Conservation (phyloP, 2,888 invertebrate species). For the Pyrrhia umbra region DNA sequence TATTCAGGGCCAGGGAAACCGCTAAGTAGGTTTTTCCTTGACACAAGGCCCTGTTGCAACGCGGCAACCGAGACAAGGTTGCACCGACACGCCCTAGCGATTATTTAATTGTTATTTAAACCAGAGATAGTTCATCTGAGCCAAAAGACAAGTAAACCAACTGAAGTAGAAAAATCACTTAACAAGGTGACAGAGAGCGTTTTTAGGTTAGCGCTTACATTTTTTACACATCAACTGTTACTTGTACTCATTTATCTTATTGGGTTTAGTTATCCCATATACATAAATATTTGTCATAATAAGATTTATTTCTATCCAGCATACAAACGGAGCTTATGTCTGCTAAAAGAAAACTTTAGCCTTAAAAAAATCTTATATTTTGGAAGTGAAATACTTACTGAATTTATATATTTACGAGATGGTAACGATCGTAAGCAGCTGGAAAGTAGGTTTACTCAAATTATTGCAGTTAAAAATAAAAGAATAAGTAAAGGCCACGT, state of each 20-base stretch:
- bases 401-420: constrained; percentile 70
- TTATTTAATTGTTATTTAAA: constrained; percentile 89
- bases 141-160: constrained; percentile 66
- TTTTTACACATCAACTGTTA: constrained; percentile 18
- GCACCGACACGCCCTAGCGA: constrained; percentile 87
- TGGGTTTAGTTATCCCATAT: constrained; percentile 49
- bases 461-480: constrained; percentile 54
- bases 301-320: neutral
- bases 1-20: constrained; percentile 88
- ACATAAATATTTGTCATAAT: constrained; percentile 69
- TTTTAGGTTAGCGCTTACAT: constrained; percentile 28
- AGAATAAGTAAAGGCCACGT: constrained; percentile 55
- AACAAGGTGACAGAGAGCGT: constrained; percentile 45
- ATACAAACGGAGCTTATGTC: constrained; percentile 75
- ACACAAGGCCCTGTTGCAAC: constrained; percentile 89
- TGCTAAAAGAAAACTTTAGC: constrained; percentile 75
- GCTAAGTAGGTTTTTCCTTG: constrained; percentile 89
- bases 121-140: constrained; percentile 77
- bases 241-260: constrained; percentile 9
- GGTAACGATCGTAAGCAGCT: constrained; percentile 51
- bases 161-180: constrained; percentile 59
- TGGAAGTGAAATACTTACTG: constrained; percentile 45
- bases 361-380: constrained; percentile 61
- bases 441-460: constrained; percentile 50
- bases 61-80: constrained; percentile 88